Percentiles rank a stretch among this genome's conserved stretches.
Conservation (phyloP, 1,140 invertebrate genomes). For the Drosophila repletoides region DNA sequence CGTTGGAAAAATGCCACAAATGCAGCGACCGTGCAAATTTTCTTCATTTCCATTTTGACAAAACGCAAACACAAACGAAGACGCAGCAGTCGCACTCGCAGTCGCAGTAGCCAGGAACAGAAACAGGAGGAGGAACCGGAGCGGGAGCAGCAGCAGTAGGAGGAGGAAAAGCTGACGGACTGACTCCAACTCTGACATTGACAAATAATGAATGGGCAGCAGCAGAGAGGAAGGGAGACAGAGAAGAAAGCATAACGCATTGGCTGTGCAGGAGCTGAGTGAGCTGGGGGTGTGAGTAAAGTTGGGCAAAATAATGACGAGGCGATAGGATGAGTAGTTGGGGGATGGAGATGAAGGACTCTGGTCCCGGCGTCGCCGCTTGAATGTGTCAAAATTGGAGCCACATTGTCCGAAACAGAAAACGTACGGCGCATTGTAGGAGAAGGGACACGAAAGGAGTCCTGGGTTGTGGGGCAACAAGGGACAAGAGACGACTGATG, state of each 20-base stretch:
- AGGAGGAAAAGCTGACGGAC: slow-evolving; percentile 60
- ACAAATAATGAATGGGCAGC: slow-evolving; percentile 76
- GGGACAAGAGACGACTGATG: slow-evolving; percentile 27
- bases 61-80: slow-evolving; percentile 65
- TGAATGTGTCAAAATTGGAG: slow-evolving; percentile 80
- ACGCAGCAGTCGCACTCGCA: not conserved
- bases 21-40: slow-evolving; percentile 79
- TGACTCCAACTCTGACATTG: slow-evolving; percentile 75
- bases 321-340: not conserved
- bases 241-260: slow-evolving; percentile 45
- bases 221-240: slow-evolving; percentile 35
- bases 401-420: slow-evolving; percentile 79
- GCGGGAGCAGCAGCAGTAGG: not conserved
- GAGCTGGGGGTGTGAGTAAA: not conserved
- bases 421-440: slow-evolving; percentile 56
- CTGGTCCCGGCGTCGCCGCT: slow-evolving; percentile 63
- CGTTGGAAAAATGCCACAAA: slow-evolving; percentile 75
- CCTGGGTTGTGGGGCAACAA: slow-evolving; percentile 8
- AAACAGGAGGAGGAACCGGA: not conserved
- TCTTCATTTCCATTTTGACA: slow-evolving; percentile 80
- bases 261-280: slow-evolving; percentile 2
- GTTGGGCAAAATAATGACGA: slow-evolving; percentile 39
- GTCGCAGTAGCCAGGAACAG: not conserved
- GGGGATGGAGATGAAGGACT: not conserved
- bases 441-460: slow-evolving; percentile 17